Evolutionary conservation across 2,888 invertebrate species (phyloP), one percentile per base, ranked within the genome.

Genomic region (Saturnia japonica): DNA sequence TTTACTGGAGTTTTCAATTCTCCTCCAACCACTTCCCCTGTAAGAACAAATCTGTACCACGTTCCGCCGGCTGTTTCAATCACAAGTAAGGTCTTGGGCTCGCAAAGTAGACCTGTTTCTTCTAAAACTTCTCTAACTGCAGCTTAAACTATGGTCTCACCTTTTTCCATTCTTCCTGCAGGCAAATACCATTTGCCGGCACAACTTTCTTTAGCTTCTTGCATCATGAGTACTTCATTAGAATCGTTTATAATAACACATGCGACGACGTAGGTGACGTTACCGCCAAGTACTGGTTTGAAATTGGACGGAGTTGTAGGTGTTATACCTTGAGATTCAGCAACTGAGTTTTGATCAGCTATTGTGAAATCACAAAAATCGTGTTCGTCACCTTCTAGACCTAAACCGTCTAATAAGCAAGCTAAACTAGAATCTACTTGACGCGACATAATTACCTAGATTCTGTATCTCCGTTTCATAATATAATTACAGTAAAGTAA

Each of bases 121-220:
- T 99, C 99, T 68, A 96, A 91, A n/a, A 99, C 98, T 92, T 99
- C 99, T 77, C 99, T 95, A 76, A 96, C 95, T 1, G 97, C 97
- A 19, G 98, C 99, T 82, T 98, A 97, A 87, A 95, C 94, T 70
- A 99, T 96, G 73, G 96, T 97, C 94, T 99, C 99, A 57, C 97
- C 97, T 71, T 96, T 96, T 86, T 99, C 98, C 95, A 99, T 97
- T 73, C 98, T 95, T 11, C 99, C 99, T 68, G 99, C 99, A 16
- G 99, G 99, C 75, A 99, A 93, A 91, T 99, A 99, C 99, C 99
- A 99, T 88, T 97, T 97, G 60, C 99, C 99, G 70, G 97, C 97
- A 88, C 99, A 99, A 72, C 96, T 96, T 85, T 97, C 96, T 89
- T 99, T 99, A 0, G 99, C 99, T 91, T 99, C 99, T 93, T 99